phyloP scores from a whole-genome alignment of 2,888 invertebrate genomes.

The Trissolcus brochymenae region DNA sequence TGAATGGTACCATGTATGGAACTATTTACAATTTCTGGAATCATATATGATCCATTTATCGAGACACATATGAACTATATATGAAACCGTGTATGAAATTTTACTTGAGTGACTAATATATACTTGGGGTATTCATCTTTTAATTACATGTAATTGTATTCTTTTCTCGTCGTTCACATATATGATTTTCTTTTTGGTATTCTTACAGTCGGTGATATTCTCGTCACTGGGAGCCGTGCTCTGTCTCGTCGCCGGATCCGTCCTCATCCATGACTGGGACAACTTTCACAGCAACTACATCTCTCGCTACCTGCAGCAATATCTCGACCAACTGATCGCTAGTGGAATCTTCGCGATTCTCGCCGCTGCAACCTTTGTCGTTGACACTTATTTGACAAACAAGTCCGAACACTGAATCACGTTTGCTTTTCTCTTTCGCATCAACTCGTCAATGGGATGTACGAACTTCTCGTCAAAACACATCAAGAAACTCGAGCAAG shows the following conservation, averaged over 20 bases:
- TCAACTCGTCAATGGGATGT: not conserved
- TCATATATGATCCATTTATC: too few relatives aligned
- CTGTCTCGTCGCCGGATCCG: slow-evolving; percentile 82
- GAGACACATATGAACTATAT: too few relatives aligned
- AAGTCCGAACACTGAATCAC: slow-evolving; percentile 59
- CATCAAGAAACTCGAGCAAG: too few relatives aligned
- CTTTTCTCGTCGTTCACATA: not conserved
- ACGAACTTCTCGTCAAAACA: not conserved
- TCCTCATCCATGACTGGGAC: slow-evolving; percentile 78
- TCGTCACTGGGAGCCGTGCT: slow-evolving; percentile 80
- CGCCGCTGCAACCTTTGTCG: slow-evolving; percentile 80
- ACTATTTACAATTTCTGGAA: not conserved
- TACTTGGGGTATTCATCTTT: too few relatives aligned
- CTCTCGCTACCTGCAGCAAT: slow-evolving; percentile 79
- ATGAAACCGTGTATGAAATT: too few relatives aligned
- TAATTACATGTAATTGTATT: not conserved
- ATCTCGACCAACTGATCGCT: slow-evolving; percentile 80
- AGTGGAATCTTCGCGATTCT: slow-evolving; percentile 82
- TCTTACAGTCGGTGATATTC: slow-evolving; percentile 78
- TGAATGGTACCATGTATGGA: too few relatives aligned
- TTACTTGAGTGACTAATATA: too few relatives aligned
- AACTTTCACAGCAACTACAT: slow-evolving; percentile 70
- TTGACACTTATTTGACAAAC: slow-evolving; percentile 80
- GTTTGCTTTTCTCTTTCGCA: not conserved
- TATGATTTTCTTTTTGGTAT: slow-evolving; percentile 8